Evolutionary conservation across 2,797 vertebrate species (phyloP).

Genomic region (Salmo trutta): DNA sequence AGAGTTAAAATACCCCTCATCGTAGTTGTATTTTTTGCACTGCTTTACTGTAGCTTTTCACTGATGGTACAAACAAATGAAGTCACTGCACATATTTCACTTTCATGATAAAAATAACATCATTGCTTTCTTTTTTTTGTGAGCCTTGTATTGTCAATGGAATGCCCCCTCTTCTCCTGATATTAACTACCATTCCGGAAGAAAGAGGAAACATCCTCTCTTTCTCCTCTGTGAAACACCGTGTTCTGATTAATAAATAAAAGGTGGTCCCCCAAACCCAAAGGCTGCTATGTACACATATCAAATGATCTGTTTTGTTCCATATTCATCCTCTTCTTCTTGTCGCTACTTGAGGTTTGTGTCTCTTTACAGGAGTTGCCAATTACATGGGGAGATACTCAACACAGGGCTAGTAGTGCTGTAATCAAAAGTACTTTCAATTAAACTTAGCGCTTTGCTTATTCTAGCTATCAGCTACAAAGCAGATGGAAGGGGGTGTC

Average conservation of each 20-base stretch:
- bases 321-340: constrained; percentile 26
- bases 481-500: constrained; percentile 9
- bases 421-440: constrained; percentile 13
- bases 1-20: constrained; percentile 2
- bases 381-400: constrained; percentile 14
- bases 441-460: constrained; percentile 11
- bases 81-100: constrained; percentile 64
- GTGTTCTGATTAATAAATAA: constrained; percentile 77
- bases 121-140: constrained; percentile 31
- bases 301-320: constrained; percentile 48
- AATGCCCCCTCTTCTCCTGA: constrained; percentile 26
- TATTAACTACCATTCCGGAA: constrained; percentile 36
- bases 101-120: constrained; percentile 56
- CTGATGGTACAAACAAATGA: constrained; percentile 52
- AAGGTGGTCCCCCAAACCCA: constrained; percentile 65
- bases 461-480: constrained; percentile 18
- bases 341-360: constrained; percentile 44
- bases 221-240: constrained; percentile 43
- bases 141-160: constrained; percentile 1
- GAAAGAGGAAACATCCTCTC: constrained; percentile 35
- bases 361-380: constrained; percentile 24
- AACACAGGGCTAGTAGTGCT: background rate
- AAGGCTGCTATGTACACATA: constrained; percentile 75
- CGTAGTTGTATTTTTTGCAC: constrained; percentile 23
- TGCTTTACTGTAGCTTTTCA: constrained; percentile 40